phyloP scores from a whole-genome alignment of 2,888 invertebrate genomes.

The Byasa hedistus region DNA sequence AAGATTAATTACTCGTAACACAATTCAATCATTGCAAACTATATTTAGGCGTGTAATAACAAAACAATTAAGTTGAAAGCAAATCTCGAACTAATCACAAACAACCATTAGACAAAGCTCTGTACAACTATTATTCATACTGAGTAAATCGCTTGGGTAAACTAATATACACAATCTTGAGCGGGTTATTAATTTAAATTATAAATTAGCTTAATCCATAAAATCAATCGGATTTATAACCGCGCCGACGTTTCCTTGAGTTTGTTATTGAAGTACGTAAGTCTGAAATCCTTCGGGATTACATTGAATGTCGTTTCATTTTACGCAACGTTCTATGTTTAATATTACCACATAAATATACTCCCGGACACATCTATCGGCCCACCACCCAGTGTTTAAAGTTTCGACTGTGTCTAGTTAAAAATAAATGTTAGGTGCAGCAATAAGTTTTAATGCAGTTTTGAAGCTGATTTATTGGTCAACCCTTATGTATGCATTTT shows the following conservation, averaged over 20 bases:
- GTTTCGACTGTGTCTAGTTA: too few relatives aligned
- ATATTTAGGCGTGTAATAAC: constrained; percentile 11
- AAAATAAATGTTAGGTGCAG: too few relatives aligned
- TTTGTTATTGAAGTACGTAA: neutral
- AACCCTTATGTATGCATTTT: too few relatives aligned
- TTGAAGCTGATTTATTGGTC: too few relatives aligned
- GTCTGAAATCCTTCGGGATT: neutral
- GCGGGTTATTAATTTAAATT: constrained; percentile 27
- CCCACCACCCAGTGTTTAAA: too few relatives aligned
- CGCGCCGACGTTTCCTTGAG: constrained; percentile 6
- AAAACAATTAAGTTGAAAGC: constrained; percentile 24
- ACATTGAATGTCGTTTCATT: constrained; percentile 3
- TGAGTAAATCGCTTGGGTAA: constrained; percentile 18
- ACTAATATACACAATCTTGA: constrained; percentile 25
- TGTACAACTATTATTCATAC: constrained; percentile 25
- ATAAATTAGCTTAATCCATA: constrained; percentile 21
- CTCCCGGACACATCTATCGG: too few relatives aligned
- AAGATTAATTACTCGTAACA: constrained; percentile 1
- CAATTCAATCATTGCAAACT: constrained; percentile 8
- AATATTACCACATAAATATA: too few relatives aligned
- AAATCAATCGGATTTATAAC: constrained; percentile 21
- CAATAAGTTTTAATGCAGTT: too few relatives aligned
- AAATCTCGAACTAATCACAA: constrained; percentile 26
- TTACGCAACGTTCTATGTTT: too few relatives aligned
- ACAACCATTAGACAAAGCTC: constrained; percentile 23